Base-by-base conservation (phyloP, 1,140 invertebrate species). In the Acromyrmex heyeri region DNA sequence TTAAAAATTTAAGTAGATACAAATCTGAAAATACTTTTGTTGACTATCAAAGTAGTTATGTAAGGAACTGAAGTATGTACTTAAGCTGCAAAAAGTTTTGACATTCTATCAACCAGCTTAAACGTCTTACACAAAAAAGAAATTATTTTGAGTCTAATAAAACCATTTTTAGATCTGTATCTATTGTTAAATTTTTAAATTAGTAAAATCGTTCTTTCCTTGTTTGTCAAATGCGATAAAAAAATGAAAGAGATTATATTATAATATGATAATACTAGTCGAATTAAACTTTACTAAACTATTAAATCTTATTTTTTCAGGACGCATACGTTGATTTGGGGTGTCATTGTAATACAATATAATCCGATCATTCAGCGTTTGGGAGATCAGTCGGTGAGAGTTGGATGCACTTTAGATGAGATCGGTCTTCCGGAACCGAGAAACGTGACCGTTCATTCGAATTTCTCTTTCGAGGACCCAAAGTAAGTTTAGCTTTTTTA, bases 291-390 rank as follows among this genome's bases (percentile, higher is more conserved):
- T 78, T n/a, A 57, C 14, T 7, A 70, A 38, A 3, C 0, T 3
- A 38, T 0, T 3, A 2, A 8, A 7, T 61, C 7, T 75, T 38
- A 34, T 83, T 48, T 34, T 48, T 50, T 7, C 78, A 95, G 95
- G 69, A 94, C 93, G 0, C 91, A 88, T 0, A 93, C 92, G 18
- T 88, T 95, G 44, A 93, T 94, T 38, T 96, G 95, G 87, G 95
- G 95, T 12, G 95, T 95, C 0, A 93, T 97, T n/a, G 95, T 96
- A 0, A 94, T 97, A 18, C 96, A 97, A 88, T 95, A 96, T 77
- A 96, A 97, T 90, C 96, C 96, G 1, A 95, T 96, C 72, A 96
- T 97, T 30, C 96, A 97, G 86, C 93, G 96, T 65, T 92, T 96
- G 24, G 96, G 96, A 3, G 96, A 97, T 89, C 93, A 96, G 69